Evolutionary conservation across 1,140 invertebrate genomes (phyloP), one percentile per base, ranked within the genome.

Genomic region (Palaemon carinicauda): DNA sequence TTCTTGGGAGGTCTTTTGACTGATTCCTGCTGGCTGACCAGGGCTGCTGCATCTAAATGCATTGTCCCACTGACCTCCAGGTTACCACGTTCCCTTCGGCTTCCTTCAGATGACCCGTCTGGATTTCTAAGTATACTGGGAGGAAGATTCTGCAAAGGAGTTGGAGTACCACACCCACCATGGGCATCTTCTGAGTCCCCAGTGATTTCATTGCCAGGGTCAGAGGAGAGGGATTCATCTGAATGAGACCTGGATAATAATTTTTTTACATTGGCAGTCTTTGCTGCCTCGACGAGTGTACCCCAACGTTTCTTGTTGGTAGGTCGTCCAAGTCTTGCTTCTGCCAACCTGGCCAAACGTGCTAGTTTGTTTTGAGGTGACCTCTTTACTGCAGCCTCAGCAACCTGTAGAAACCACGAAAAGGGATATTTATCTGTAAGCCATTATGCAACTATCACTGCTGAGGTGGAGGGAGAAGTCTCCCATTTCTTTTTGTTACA

Each of bases 331-430:
- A 96, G 96, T 87, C 96, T 95, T 33, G 96, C 95, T n/a, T 95
- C 96, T 17, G 95, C 97, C 88, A 93, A 92, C 92, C 90, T 90
- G 82, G 91, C 74, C 65, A 89, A 52, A 56, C 89, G 78, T 19
- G 89, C 89, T 27, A 89, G 80, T 60, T 89, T 89, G 89, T 88
- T 88, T 77, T 89, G 82, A 53, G 90, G 80, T 29, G 93, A 81
- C 92, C 92, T 88, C 92, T 92, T 79, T 91, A 92, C 31, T 92
- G 92, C 93, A 96, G 90, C 96, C 96, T 83, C 96, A 97, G 92
- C 97, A 97, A 93, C 97, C 96, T 88, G 96, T 97, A 90, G 96
- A 96, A 88, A 97, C 96, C 92, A 96, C 96, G 92, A 95, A 24
- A 65, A 15, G 65, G 21, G 19, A 19, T 29, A 56, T 21, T 31